Evolutionary conservation across 2,113 vertebrate species (phyloP).

Genomic region (Phaethornis superciliosus): DNA sequence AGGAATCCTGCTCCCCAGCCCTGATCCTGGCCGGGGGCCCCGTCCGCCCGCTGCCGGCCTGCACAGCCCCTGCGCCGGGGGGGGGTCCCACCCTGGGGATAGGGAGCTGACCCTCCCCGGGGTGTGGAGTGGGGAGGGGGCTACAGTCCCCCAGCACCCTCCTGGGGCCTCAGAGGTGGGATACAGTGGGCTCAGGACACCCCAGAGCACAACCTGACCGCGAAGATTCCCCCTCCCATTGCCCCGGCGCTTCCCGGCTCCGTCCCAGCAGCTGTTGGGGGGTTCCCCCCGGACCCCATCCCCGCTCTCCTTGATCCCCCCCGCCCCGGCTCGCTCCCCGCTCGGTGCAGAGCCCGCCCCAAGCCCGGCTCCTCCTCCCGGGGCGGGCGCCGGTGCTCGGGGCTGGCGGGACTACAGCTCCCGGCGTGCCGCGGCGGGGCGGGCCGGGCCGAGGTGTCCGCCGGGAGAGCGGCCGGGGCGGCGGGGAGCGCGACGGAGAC

Average conservation of each 20-base stretch:
- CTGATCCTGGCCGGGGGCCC: not conserved
- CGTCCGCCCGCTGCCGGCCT: not conserved
- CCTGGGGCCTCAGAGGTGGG: not conserved
- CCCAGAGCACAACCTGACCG: too few species aligned
- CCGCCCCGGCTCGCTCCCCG: too few species aligned
- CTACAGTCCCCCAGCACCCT: too few species aligned
- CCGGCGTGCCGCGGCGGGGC: constrained; percentile 15
- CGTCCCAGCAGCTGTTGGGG: too few species aligned
- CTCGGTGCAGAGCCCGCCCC: not conserved
- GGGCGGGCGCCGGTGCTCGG: not conserved
- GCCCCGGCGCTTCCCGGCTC: too few species aligned
- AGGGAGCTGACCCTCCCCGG: accelerated
- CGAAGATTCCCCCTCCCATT: too few species aligned
- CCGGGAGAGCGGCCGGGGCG: not conserved
- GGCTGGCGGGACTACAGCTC: constrained; percentile 35
- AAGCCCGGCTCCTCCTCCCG: not conserved
- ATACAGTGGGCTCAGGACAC: too few species aligned
- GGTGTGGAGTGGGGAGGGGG: too few species aligned
- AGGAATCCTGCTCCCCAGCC: not conserved
- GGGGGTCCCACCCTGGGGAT: not conserved
- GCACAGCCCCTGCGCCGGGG: too few species aligned
- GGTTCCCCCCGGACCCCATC: too few species aligned
- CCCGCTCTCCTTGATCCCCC: too few species aligned
- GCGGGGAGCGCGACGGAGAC: not conserved
- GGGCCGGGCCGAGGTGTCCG: not conserved